A percentile compares a stretch with the other conserved stretches of the same genome.
phyloP scores from a whole-genome alignment of 2,113 vertebrate genomes.

The Megaleporinus macrocephalus region DNA sequence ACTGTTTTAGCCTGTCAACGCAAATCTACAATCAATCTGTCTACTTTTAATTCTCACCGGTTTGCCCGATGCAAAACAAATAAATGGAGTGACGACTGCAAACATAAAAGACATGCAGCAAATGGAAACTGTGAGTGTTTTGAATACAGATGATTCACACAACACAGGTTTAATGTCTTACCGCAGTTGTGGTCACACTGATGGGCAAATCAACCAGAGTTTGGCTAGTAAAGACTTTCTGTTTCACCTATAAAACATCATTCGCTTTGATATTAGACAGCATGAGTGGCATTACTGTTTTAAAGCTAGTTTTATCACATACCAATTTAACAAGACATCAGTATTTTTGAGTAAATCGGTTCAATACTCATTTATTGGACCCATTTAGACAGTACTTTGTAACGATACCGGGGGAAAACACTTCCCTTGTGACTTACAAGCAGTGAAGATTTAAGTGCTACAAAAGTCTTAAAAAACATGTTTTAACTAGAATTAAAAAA shows the following conservation, averaged over 20 bases:
- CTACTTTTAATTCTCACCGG: background rate
- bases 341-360: too few species aligned
- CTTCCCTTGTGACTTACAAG: too few species aligned
- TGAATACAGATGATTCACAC: background rate
- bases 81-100: background rate
- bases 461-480: too few species aligned
- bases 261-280: background rate
- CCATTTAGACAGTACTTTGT: too few species aligned
- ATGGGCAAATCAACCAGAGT: background rate
- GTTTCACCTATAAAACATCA: background rate
- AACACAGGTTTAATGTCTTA: background rate
- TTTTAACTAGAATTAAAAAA: too few species aligned
- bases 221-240: background rate
- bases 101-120: background rate
- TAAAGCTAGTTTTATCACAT: too few species aligned
- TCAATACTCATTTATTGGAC: too few species aligned
- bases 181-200: constrained; percentile 3
- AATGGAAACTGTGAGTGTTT: background rate
- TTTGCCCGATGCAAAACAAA: background rate
- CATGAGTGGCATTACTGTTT: background rate
- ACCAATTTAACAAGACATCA: too few species aligned
- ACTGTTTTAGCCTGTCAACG: too few species aligned
- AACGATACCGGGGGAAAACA: too few species aligned
- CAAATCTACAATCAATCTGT: background rate
- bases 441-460: too few species aligned